A percentile compares a stretch with the other conserved stretches of the same genome.
Evolutionary conservation across 2,888 invertebrate species (phyloP).

Genomic region (Gymnocheta viridis): DNA sequence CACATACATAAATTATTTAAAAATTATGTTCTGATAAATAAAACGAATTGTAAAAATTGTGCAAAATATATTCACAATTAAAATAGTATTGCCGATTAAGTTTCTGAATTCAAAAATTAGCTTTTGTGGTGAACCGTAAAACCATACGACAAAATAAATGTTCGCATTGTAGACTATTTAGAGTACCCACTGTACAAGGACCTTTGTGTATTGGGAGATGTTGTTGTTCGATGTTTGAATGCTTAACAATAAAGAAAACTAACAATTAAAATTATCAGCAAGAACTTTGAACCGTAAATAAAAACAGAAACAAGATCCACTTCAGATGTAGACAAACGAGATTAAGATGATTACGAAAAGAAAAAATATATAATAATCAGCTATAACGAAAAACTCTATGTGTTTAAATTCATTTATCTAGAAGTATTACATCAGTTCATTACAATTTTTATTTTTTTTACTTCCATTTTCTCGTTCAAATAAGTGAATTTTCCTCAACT

Average conservation of each 20-base stretch:
- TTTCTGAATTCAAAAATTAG: too few relatives aligned
- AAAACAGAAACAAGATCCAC: slow-evolving; percentile 39
- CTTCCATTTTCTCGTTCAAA: slow-evolving; percentile 18
- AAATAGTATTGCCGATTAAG: too few relatives aligned
- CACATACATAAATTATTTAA: too few relatives aligned
- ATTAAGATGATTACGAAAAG: slow-evolving; percentile 20
- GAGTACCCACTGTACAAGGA: not conserved
- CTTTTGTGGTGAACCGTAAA: not conserved
- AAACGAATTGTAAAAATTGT: too few relatives aligned
- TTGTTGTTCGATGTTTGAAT: not conserved
- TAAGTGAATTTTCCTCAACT: slow-evolving; percentile 57
- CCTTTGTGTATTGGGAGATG: slow-evolving; percentile 4
- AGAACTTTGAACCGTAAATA: slow-evolving; percentile 62
- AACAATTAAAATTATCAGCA: slow-evolving; percentile 42
- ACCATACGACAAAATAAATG: not conserved
- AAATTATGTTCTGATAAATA: too few relatives aligned
- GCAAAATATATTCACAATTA: too few relatives aligned
- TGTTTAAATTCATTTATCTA: slow-evolving; percentile 42
- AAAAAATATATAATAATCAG: slow-evolving; percentile 23
- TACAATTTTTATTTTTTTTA: slow-evolving; percentile 10
- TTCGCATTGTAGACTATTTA: not conserved
- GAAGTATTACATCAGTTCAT: slow-evolving; percentile 66
- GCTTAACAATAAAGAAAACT: slow-evolving; percentile 10
- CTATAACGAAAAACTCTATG: slow-evolving; percentile 7
- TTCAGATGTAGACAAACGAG: slow-evolving; percentile 48